Evolutionary conservation across 92 coral and sea anemone species (phyloP), one percentile per base, ranked within the genome.

Genomic region (Porites rus): DNA sequence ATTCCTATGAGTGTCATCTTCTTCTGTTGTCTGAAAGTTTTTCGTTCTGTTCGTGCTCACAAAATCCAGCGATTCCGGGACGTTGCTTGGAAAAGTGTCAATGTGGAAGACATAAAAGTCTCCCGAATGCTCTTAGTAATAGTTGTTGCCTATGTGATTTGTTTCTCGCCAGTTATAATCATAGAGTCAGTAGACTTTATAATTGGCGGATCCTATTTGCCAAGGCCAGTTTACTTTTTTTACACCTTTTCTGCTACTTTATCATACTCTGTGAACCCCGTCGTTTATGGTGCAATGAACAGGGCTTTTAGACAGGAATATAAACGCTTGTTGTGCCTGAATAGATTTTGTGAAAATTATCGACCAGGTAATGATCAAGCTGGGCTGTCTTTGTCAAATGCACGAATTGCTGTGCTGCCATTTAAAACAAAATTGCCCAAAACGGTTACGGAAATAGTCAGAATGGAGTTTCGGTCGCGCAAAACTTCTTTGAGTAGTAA

Each of bases 281-380:
- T 87, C 19, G 79, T 87, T 10, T 79, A 87, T 51, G 86, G 83
- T 1, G 74, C 62, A 17, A 78, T 87, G 90, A 87, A 86, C 90
- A 70, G 78, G 17, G 24, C 73, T 17, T 79, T 87, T 62, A 60
- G 80, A 43, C 62, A 79, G 11, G 85, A 87, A 51, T 87, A 79
- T 54, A 72, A 51, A 53, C 76, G 77, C 18, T 51, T 79, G 80
- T 51, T 87, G 14, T 54, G 79, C 58, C 19, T 87, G 1, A 21
- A 62, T 51, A 59, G 75, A 21, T 10, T 51, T 20, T 56, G 21
- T 43, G 53, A 68, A 63, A 74, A 72, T 65, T 10, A 8, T 16
- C 87, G 79, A 14, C n/a, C 16, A 17, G 8, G 24, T 0, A 51
- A 61, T 0, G 75, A 71, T 38, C 72, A 70, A 59, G 22, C 78